Conservation (phyloP, 2,888 invertebrate species). For the Drosophila meridionalis region DNA sequence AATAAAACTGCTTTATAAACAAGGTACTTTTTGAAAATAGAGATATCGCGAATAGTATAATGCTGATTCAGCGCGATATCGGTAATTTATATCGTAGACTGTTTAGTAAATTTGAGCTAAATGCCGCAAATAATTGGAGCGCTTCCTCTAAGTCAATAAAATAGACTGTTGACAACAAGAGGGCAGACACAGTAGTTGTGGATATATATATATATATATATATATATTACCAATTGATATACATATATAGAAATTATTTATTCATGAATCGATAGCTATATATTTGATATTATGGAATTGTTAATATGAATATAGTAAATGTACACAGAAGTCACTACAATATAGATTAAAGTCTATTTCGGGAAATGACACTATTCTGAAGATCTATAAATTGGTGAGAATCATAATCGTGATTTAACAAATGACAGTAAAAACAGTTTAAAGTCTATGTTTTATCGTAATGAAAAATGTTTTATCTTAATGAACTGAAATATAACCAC, state of each 20-base stretch:
- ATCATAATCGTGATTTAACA: not conserved
- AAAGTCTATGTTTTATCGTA: not conserved
- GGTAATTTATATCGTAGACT: constrained; percentile 39
- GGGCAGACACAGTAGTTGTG: constrained; percentile 16
- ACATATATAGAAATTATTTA: not conserved
- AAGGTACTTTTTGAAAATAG: constrained; percentile 16
- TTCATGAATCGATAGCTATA: too few species aligned
- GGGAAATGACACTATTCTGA: not conserved
- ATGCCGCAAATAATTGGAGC: constrained; percentile 41
- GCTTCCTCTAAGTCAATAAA: constrained; percentile 39
- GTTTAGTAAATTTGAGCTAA: constrained; percentile 26
- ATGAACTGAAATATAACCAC: not conserved
- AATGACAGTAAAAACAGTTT: too few species aligned
- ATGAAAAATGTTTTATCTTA: not conserved
- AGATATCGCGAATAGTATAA: constrained; percentile 19
- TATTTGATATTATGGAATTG: not conserved
- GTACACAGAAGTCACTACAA: not conserved
- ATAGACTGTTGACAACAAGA: constrained; percentile 10
- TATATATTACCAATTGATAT: not conserved
- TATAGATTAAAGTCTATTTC: not conserved
- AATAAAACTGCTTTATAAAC: constrained; percentile 29
- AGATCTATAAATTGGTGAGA: not conserved
- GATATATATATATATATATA: not conserved
- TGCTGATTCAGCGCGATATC: constrained; percentile 24
- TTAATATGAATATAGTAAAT: not conserved